Conservation (phyloP, 2,888 invertebrate genomes). For the Apamea sordens region DNA sequence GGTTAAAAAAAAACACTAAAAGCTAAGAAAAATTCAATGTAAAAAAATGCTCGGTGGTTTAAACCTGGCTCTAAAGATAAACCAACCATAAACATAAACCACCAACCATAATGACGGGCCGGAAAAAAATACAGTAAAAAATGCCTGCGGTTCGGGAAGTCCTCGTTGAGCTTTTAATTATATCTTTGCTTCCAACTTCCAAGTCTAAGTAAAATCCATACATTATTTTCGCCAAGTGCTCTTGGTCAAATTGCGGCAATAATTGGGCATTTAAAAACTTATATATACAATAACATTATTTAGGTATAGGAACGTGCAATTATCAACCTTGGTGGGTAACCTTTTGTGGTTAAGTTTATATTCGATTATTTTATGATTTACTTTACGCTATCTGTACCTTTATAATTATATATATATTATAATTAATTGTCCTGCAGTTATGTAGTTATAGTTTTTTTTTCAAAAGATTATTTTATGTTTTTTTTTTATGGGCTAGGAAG, state of each 20-base stretch:
- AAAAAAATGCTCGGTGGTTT: background rate
- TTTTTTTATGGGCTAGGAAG: background rate
- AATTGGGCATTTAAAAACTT: constrained; percentile 37
- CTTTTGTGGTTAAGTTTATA: constrained; percentile 53
- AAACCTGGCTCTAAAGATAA: background rate
- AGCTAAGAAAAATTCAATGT: background rate
- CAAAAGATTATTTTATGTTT: background rate
- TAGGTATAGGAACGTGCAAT: constrained; percentile 53
- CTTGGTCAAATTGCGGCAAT: constrained; percentile 27
- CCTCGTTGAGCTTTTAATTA: background rate
- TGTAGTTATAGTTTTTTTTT: no score
- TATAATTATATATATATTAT: no score
- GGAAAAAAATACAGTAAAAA: background rate
- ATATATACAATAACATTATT: constrained; percentile 48
- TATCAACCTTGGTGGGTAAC: constrained; percentile 66
- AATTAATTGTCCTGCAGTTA: background rate
- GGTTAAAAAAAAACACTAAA: background rate
- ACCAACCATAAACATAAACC: no score
- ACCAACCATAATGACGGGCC: no score
- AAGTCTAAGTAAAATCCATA: background rate
- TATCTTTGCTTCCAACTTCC: background rate
- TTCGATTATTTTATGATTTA: constrained; percentile 29
- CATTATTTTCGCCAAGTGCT: background rate
- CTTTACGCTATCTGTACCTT: background rate
- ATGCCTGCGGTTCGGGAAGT: background rate